These are phyloP conservation scores for Plemyria rubiginata DNA, from an alignment of 2,888 invertebrate species.

Conservation along the genomic window DNA sequence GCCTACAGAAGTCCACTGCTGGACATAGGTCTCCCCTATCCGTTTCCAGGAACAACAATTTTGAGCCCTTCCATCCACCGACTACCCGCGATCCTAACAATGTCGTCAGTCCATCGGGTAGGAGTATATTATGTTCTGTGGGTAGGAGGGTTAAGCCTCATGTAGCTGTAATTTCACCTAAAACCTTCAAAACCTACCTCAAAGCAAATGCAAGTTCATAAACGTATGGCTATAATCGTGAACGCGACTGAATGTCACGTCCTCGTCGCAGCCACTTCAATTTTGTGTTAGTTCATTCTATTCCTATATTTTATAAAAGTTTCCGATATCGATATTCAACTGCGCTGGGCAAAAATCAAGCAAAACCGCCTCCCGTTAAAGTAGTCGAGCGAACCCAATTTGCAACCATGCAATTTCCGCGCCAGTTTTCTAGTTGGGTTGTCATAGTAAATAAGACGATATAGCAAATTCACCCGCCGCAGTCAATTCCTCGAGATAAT, in stretches of 20 bases:
- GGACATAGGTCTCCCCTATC: too few species aligned
- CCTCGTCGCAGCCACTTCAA: neutral
- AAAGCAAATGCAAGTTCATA: neutral
- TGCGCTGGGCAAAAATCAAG: slow-evolving; percentile 43
- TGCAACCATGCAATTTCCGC: slow-evolving; percentile 60
- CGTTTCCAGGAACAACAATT: too few species aligned
- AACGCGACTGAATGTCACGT: neutral
- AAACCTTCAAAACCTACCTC: too few species aligned
- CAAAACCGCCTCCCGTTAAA: slow-evolving; percentile 43
- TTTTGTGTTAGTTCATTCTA: neutral
- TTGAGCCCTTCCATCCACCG: too few species aligned
- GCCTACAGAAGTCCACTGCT: too few species aligned
- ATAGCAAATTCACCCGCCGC: slow-evolving; percentile 56
- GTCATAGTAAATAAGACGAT: slow-evolving; percentile 63
- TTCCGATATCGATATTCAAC: slow-evolving; percentile 15
- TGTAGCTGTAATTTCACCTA: too few species aligned
- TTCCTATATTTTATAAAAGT: neutral
- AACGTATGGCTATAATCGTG: neutral
- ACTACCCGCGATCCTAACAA: too few species aligned
- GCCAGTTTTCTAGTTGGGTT: slow-evolving; percentile 64
- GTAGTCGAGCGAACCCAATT: slow-evolving; percentile 56
- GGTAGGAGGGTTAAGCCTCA: too few species aligned
- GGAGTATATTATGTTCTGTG: too few species aligned
- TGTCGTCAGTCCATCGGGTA: too few species aligned
- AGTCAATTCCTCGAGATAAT: slow-evolving; percentile 72